Conservation (phyloP, 2,797 vertebrate species). For the Loris lydekkerianus region DNA sequence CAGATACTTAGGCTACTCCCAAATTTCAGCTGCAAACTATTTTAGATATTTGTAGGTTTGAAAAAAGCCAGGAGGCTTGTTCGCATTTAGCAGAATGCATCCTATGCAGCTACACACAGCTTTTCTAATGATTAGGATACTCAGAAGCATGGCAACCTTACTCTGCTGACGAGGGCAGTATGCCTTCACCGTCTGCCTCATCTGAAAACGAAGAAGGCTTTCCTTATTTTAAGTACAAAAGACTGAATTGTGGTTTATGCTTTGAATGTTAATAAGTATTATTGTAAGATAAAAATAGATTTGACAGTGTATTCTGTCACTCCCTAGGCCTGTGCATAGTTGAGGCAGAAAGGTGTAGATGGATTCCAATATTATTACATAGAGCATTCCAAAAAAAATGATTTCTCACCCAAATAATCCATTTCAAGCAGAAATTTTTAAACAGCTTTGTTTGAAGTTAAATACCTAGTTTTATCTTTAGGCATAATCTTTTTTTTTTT, state of each 20-base stretch:
- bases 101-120: neutral
- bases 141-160: neutral
- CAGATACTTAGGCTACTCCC: neutral
- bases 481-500: slow-evolving; percentile 10
- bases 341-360: neutral
- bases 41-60: slow-evolving; percentile 35
- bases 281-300: slow-evolving; percentile 42
- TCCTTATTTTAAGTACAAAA: slow-evolving; percentile 47
- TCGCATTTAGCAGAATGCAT: neutral
- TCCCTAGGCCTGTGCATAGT: neutral
- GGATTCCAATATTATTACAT: neutral
- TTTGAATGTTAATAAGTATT: slow-evolving; percentile 32
- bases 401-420: neutral
- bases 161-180: neutral
- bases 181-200: neutral
- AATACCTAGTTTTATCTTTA: slow-evolving; percentile 41
- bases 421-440: slow-evolving; percentile 49
- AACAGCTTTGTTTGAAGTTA: slow-evolving; percentile 45
- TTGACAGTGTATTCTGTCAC: neutral
- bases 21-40: neutral
- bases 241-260: neutral
- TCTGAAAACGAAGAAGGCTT: neutral
- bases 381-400: slow-evolving; percentile 12
- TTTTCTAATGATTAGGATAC: neutral
- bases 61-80: neutral